Evolutionary conservation across 2,797 vertebrate species (phyloP).

Genomic region (Sternotherus odoratus): DNA sequence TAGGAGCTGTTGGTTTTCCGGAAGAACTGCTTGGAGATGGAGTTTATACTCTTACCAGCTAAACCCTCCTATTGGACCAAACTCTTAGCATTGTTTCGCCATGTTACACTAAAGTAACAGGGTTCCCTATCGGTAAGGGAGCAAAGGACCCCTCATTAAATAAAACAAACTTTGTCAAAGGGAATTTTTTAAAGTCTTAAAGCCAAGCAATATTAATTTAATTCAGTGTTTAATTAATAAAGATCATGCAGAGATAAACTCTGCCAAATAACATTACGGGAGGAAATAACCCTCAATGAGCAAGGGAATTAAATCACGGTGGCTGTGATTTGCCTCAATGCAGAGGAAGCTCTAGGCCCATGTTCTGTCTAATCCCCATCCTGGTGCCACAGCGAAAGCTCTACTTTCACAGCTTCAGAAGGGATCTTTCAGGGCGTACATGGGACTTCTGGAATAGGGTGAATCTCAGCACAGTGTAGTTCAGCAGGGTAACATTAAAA

Average conservation of each 20-base stretch:
- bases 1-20: not conserved
- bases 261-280: not conserved
- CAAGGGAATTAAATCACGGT: not conserved
- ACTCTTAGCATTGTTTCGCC: slow-evolving; percentile 30
- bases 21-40: slow-evolving; percentile 12
- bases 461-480: not conserved
- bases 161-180: not conserved
- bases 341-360: not conserved
- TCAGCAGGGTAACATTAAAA: not conserved
- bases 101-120: slow-evolving; percentile 5
- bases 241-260: not conserved
- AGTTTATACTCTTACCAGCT: slow-evolving; percentile 27
- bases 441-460: not conserved
- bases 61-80: not conserved
- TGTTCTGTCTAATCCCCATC: not conserved
- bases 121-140: slow-evolving; percentile 17
- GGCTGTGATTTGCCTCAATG: not conserved
- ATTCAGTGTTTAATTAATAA: accelerated
- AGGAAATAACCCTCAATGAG: not conserved
- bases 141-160: not conserved
- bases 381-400: not conserved
- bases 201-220: not conserved
- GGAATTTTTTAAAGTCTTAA: not conserved
- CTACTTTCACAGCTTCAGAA: not conserved
- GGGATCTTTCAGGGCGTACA: not conserved